Percentiles rank a stretch among this genome's conserved stretches.
These are phyloP conservation scores for Lottia gigantea DNA, from an alignment of 2,888 invertebrate species.

Conservation along the genomic window DNA sequence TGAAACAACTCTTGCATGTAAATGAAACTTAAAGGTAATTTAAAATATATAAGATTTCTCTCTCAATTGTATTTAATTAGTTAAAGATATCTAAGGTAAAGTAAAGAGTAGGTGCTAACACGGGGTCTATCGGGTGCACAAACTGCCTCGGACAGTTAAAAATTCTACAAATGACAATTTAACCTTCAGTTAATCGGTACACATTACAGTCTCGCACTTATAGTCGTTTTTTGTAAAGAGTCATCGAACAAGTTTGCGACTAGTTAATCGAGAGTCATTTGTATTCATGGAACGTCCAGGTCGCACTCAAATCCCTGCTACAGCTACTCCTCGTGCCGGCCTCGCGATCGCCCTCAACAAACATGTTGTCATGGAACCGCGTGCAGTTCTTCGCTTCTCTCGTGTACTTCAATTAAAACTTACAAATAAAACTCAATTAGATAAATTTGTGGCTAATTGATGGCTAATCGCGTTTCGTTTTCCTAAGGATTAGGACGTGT, in stretches of 20 bases:
- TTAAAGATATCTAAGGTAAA: too few relatives aligned
- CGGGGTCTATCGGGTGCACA: neutral
- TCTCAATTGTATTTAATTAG: too few relatives aligned
- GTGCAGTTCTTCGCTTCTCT: constrained; percentile 1
- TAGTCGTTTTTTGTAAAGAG: neutral
- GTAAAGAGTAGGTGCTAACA: neutral
- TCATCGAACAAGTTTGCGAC: neutral
- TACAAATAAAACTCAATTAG: constrained; percentile 26
- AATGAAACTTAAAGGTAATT: too few relatives aligned
- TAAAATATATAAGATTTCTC: too few relatives aligned
- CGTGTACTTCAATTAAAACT: constrained; percentile 22
- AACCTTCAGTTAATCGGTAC: constrained; percentile 4
- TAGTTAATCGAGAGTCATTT: neutral
- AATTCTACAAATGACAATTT: constrained; percentile 9
- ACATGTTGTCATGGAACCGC: constrained; percentile 17
- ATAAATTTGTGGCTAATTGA: constrained; percentile 26
- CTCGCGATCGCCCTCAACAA: constrained; percentile 21
- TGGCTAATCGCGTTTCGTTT: constrained; percentile 20
- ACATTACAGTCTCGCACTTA: neutral
- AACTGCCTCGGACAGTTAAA: neutral
- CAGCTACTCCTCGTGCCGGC: constrained; percentile 13
- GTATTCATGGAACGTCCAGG: constrained; percentile 9
- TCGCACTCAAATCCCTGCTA: constrained; percentile 17
- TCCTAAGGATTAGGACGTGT: constrained; percentile 14
- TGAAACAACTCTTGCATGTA: too few relatives aligned